Evolutionary conservation across 2,888 invertebrate species (phyloP).

Genomic region (Drosophila leonis): DNA sequence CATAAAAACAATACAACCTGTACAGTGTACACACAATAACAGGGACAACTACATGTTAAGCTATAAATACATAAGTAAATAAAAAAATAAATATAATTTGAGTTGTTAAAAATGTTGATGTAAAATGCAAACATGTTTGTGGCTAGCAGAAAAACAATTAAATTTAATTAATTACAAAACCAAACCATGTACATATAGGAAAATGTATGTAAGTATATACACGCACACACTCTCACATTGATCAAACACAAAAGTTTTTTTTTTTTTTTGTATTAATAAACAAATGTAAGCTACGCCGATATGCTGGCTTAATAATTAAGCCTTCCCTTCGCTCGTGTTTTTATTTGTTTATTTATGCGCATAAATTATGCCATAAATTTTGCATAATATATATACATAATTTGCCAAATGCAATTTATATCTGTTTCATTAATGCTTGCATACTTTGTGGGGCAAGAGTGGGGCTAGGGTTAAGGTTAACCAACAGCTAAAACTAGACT

Average conservation of each 20-base stretch:
- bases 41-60: conserved; percentile 52
- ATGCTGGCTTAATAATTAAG: conserved; percentile 14
- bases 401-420: conserved; percentile 2
- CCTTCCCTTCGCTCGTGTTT: background rate
- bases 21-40: conserved; percentile 29
- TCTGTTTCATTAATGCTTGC: conserved; percentile 19
- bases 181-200: conserved; percentile 35
- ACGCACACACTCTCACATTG: conserved; percentile 8
- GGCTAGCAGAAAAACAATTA: conserved; percentile 47
- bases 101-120: conserved; percentile 47
- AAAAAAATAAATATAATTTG: conserved; percentile 5
- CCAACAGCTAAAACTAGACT: conserved; percentile 36
- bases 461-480: background rate
- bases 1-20: conserved; percentile 14
- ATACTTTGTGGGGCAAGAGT: conserved; percentile 10
- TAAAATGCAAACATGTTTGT: conserved; percentile 61
- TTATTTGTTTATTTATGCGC: conserved; percentile 2
- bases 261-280: conserved; percentile 23
- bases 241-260: conserved; percentile 17
- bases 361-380: conserved; percentile 24
- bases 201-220: conserved; percentile 1
- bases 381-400: conserved; percentile 25
- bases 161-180: conserved; percentile 49
- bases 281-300: conserved; percentile 19
- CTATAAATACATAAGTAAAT: conserved; percentile 36